Percentiles rank a stretch among this genome's conserved stretches.
Evolutionary conservation across 2,888 invertebrate genomes (phyloP).

Genomic region (Aspidiotus destructor): DNA sequence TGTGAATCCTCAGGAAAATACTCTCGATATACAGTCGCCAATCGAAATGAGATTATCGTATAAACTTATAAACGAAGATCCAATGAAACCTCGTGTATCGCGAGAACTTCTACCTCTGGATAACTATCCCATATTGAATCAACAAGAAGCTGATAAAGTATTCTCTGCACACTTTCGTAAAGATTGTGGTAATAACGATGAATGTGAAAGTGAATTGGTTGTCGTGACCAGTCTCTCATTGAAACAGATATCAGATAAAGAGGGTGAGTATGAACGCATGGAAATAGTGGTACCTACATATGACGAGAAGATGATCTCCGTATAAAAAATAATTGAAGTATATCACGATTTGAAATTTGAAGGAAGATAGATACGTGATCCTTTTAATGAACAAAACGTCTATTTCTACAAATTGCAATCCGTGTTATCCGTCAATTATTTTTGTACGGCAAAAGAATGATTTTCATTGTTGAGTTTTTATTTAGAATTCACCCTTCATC

Average conservation of each 20-base stretch:
- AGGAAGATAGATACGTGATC: too few species aligned
- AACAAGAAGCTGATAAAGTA: constrained; percentile 66
- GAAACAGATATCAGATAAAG: not conserved
- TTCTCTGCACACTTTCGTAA: constrained; percentile 82
- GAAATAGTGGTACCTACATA: too few species aligned
- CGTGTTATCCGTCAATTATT: too few species aligned
- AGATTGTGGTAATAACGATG: constrained; percentile 78
- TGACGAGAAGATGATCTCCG: too few species aligned
- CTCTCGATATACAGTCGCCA: constrained; percentile 77
- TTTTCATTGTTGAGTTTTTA: too few species aligned
- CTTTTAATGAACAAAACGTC: too few species aligned
- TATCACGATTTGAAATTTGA: too few species aligned
- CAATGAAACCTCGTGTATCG: constrained; percentile 47
- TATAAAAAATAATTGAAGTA: too few species aligned
- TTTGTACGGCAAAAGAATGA: too few species aligned
- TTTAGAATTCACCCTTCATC: too few species aligned
- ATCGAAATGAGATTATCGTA: constrained; percentile 70
- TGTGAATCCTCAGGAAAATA: constrained; percentile 52
- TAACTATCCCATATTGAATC: constrained; percentile 77
- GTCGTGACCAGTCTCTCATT: constrained; percentile 42
- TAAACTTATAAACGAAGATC: constrained; percentile 61
- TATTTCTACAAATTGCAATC: too few species aligned
- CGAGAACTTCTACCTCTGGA: constrained; percentile 57
- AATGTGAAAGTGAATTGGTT: constrained; percentile 72
- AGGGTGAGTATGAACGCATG: too few species aligned